phyloP scores from a whole-genome alignment of 2,113 vertebrate genomes.

The Sylvietta virens region DNA sequence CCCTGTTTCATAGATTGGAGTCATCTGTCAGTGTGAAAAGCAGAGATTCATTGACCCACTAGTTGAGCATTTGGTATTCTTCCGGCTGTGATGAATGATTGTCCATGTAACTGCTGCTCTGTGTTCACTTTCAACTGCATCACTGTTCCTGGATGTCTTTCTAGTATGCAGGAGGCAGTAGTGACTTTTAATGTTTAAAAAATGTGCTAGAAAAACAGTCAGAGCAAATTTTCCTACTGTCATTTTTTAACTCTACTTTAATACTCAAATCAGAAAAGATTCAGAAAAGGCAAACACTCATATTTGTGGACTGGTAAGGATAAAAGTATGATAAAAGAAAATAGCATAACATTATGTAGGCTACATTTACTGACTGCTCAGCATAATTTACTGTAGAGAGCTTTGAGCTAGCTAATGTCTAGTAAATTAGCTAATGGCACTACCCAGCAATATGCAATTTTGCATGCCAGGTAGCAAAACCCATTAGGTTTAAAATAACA shows the following conservation, averaged over 20 bases:
- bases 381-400: not conserved
- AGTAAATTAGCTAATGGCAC: not conserved
- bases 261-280: not conserved
- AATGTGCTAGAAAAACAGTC: not conserved
- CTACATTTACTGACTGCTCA: not conserved
- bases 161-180: not conserved
- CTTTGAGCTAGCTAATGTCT: not conserved
- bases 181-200: not conserved
- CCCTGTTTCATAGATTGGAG: not conserved
- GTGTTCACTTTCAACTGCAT: not conserved
- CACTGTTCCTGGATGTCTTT: not conserved
- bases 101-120: not conserved
- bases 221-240: not conserved
- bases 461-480: not conserved
- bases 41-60: not conserved
- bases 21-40: not conserved
- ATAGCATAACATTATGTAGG: not conserved
- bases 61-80: not conserved
- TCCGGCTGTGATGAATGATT: not conserved
- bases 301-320: not conserved
- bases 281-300: not conserved
- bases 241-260: not conserved
- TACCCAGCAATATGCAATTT: not conserved
- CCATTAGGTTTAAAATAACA: not conserved
- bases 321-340: not conserved